Percentiles rank a stretch among this genome's conserved stretches.
These are phyloP conservation scores for Tipula confusa DNA, from an alignment of 2,888 invertebrate genomes.

Conservation along the genomic window DNA sequence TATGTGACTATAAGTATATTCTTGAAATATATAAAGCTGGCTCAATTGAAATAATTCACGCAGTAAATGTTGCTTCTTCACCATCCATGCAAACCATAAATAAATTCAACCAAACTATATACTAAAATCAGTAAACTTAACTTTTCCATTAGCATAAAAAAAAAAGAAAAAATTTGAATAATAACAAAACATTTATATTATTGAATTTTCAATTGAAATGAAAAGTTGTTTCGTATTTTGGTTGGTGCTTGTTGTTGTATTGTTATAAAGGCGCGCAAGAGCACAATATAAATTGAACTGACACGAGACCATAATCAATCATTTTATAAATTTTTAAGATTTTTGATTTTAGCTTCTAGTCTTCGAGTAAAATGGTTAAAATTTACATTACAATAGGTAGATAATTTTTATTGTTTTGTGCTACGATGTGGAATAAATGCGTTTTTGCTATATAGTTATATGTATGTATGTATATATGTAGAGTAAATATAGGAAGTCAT, in stretches of 20 bases:
- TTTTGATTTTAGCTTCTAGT: background rate
- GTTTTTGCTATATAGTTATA: background rate
- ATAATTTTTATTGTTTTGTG: background rate
- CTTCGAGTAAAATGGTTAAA: background rate
- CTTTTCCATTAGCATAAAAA: slow-evolving; percentile 4
- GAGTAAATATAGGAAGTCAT: background rate
- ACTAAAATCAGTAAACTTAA: slow-evolving; percentile 12
- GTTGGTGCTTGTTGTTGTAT: background rate
- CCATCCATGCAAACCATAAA: too few relatives aligned
- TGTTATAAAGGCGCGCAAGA: background rate
- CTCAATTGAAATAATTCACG: too few relatives aligned
- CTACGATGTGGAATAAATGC: background rate
- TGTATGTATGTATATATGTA: background rate
- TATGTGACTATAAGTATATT: too few relatives aligned
- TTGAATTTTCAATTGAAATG: slow-evolving; percentile 20
- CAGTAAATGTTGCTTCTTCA: too few relatives aligned
- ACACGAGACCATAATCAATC: slow-evolving; percentile 25
- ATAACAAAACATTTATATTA: background rate
- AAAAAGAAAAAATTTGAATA: slow-evolving; percentile 25
- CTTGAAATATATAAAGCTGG: too few relatives aligned
- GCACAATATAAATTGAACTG: slow-evolving; percentile 1
- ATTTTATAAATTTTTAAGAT: background rate
- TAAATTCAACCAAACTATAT: background rate
- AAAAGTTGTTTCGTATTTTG: background rate
- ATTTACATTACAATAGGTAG: background rate